phyloP scores from a whole-genome alignment of 1,140 invertebrate genomes.

The Neuroterus valhalla region DNA sequence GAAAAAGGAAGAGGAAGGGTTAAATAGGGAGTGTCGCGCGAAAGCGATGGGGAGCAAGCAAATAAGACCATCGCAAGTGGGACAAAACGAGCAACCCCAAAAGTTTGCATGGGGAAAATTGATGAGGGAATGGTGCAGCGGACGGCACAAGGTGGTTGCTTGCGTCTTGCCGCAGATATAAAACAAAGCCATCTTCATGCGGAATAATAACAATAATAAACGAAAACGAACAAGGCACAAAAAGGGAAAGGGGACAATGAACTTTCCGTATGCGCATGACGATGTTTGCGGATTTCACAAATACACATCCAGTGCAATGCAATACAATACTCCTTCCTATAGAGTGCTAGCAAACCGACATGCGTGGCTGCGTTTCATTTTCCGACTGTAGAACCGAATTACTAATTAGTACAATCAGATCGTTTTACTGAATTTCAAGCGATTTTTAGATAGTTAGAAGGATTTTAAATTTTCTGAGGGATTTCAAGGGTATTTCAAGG shows the following conservation, averaged over 20 bases:
- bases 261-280: conserved; percentile 51
- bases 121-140: conserved; percentile 34
- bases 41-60: conserved; percentile 29
- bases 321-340: no score
- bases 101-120: conserved; percentile 28
- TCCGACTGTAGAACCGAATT: no score
- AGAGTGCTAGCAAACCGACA: no score
- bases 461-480: no score
- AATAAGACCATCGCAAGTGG: conserved; percentile 2
- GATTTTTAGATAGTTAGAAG: not conserved
- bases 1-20: conserved; percentile 28
- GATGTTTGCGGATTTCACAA: no score
- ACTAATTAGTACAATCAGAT: no score
- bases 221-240: not conserved
- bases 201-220: conserved; percentile 36
- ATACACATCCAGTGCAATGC: no score
- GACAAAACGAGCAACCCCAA: conserved; percentile 14
- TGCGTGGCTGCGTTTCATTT: not conserved
- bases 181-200: conserved; percentile 43
- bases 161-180: conserved; percentile 50
- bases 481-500: no score
- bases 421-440: not conserved
- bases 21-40: conserved; percentile 6
- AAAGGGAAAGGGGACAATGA: conserved; percentile 55
- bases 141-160: conserved; percentile 59